These are phyloP conservation scores for Tachyglossus aculeatus DNA, from an alignment of 2,797 vertebrate species.

Conservation along the genomic window DNA sequence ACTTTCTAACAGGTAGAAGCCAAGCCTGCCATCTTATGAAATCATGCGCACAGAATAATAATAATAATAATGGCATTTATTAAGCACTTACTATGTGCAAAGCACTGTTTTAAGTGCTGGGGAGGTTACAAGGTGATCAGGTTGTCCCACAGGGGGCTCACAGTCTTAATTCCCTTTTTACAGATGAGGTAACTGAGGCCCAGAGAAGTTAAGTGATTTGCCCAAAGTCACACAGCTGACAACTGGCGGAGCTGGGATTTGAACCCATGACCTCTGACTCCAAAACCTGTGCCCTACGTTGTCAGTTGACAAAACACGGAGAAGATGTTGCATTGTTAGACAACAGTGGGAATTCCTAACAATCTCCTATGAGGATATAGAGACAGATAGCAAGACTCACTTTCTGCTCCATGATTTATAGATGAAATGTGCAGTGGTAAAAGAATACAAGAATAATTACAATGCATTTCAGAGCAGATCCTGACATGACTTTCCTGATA, in stretches of 20 bases:
- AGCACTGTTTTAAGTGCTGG: no score
- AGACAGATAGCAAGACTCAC: constrained; percentile 46
- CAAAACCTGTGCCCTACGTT: no score
- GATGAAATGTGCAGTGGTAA: constrained; percentile 43
- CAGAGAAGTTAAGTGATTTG: no score
- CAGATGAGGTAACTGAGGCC: no score
- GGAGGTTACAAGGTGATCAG: no score
- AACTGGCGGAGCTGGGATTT: no score
- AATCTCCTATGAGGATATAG: constrained; percentile 55
- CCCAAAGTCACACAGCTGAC: no score
- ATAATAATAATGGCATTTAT: no score
- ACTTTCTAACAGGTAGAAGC: constrained; percentile 32
- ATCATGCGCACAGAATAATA: constrained; percentile 28
- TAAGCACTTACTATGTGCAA: no score
- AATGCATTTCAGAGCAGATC: constrained; percentile 45
- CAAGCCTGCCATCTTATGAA: constrained; percentile 5
- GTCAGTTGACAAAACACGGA: constrained; percentile 50
- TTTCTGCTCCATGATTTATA: constrained; percentile 65
- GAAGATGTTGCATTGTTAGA: constrained; percentile 56
- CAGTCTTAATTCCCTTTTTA: no score
- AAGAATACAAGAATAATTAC: constrained; percentile 45
- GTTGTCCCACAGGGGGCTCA: no score
- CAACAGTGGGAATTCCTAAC: constrained; percentile 61
- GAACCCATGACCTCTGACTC: no score
- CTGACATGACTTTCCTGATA: constrained; percentile 48